Base-by-base conservation (phyloP, 2,888 invertebrate species). In the Callyntrura sp. region DNA sequence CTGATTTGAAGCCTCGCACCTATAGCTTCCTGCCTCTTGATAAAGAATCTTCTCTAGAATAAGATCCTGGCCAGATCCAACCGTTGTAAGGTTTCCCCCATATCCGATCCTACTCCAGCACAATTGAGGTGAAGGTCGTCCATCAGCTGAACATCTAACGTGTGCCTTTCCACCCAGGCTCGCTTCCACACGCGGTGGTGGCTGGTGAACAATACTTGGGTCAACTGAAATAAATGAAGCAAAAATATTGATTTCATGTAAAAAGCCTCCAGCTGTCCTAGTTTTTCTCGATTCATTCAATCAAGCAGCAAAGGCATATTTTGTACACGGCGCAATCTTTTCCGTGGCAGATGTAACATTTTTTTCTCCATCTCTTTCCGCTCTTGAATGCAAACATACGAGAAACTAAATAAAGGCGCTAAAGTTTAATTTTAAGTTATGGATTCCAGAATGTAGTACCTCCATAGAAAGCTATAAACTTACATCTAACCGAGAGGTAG, bases 111-210 rank as follows among this genome's bases (percentile, higher is more conserved):
- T 94, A 20, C 96, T 96, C 96, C 96, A 96, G 94, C 96, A 96
- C 51, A 93, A 93, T 6, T 93, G 93, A n/a, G 94, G 94, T 43
- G 93, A 93, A 76, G 92, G 92, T 70, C 78, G 83, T 14, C 92
- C 94, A 96, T 92, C 92, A 95, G 97, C 96, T 85, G 97, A 97
- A 94, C 98, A 98, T 94, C 98, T 97, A 65, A 98, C 95, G 92
- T 97, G 97, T 57, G 98, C 97, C 78, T 97, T 97, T 8, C 98
- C 98, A 6, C 98, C 98, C 25, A 98, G 95, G 85, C 97, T 97
- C 62, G 98, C 98, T 94, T 98, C 98, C 51, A 94, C 93, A 82
- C 94, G 92, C 45, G 92, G 90, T 51, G 94, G 94, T 81, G 94
- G 93, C 70, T 94, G 93, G 90, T 93, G 92, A 85, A 93, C 92